Base-by-base conservation (phyloP, 2,797 vertebrate species). In the Toxotes lorentzi region DNA sequence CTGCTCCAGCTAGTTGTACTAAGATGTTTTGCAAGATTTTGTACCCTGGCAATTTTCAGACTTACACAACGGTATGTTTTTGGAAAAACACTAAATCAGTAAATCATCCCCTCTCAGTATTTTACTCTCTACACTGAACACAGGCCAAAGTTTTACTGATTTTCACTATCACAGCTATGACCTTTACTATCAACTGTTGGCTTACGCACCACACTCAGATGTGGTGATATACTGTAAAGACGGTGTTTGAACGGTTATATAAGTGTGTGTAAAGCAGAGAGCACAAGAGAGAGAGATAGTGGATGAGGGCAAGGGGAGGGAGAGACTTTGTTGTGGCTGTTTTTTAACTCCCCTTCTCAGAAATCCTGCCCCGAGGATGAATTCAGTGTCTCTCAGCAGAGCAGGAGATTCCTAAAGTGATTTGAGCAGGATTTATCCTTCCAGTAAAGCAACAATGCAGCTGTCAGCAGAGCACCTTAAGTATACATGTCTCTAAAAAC, bases 331-430 rank as follows among this genome's bases (percentile, higher is more conserved):
- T 86, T 88, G 85, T 86, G 56, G 76, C 63, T 84, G 30, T 32
- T 82, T 76, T 67, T 88, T 43, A 79, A 85, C 79, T 81, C 85
- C 79, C 24, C 84, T 92, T 93, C 92, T 90, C 91, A 89, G 90
- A 93, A 93, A 88, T 87, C 83, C 79, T 86, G 82, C 73, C 85
- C 77, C 3, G 34, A 75, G 81, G 82, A 82, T 78, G 57, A 83
- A 73, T 41, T 67, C 54, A 19, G 51, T 58, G 73, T 88, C 69
- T 70, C 73, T 78, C 60, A 4, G 65, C 70, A 72, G 78, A 78
- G 27, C 40, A 64, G 27, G 43, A 81, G 76, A 86, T 88, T 86
- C 70, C 84, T 88, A 71, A 24, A 66, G 66, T 64, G 73, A 83
- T 85, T 56, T 69, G 32, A 76, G 79, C 14, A 41, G 78, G 78